Evolutionary conservation across 2,113 vertebrate genomes (phyloP), one percentile per base, ranked within the genome.

Genomic region (Mellivora capensis): DNA sequence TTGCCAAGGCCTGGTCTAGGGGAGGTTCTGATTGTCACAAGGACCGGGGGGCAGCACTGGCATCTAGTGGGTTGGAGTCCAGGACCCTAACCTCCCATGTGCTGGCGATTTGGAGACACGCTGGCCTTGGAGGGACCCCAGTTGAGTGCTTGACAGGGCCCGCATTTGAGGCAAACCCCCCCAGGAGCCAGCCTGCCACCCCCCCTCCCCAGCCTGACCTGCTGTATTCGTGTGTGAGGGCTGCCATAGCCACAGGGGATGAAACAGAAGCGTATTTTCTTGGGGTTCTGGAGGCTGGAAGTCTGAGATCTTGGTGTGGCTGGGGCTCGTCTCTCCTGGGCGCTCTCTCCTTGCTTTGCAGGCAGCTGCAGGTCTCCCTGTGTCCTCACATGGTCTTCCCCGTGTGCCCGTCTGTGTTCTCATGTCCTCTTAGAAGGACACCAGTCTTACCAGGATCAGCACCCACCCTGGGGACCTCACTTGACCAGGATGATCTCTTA

Each of bases 381-480:
- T 20, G 57, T 27, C 21, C 7, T 57, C n/a, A 4, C 3, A 0
- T 0, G 49, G n/a, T 37, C 7, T 0, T 29, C 4, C n/a, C 27
- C 7, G 39, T 31, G 31, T 44, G 59, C 7, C 1, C 37, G 14
- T 59, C 47, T 59, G 37, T 76, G 90, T 67, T 37, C 37, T 27
- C 8, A 11, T 14, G 34, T 39, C 4, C 27, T 64, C 67, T 20
- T 23, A 23, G 37, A 0, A 64, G 76, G 83, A 14, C 34, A 1
- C 29, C n/a, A 2, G 37, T 87, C n/a, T 4, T 23, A 4, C 12
- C 7, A 10, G 61, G 20, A 27, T 27, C 29, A 15, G 62, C 15
- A 31, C 44, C 29, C 6, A 25, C 52, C 57, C 54, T 2, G 4
- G 21, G 29, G 37, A 57, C 31, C 7, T 47, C 31, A 1, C 62